Evolutionary conservation across 2,113 vertebrate species (phyloP).

Genomic region (Hiodon alosoides): DNA sequence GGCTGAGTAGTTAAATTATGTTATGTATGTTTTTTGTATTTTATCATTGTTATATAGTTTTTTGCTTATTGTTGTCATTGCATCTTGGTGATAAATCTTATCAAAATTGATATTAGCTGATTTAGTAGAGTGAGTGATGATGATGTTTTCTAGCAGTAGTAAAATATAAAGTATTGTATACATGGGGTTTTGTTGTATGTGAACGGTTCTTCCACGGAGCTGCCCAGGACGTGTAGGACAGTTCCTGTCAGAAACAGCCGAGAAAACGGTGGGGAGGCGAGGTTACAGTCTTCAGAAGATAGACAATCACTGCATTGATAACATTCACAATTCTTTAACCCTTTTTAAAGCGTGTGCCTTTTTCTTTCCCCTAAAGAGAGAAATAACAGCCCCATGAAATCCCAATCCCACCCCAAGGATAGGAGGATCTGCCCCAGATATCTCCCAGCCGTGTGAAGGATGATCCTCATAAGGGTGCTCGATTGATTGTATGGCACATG

Average conservation of each 20-base stretch:
- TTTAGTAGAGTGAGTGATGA: too few relatives aligned
- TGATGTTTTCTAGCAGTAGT: not conserved
- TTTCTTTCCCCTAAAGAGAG: not conserved
- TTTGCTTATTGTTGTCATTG: too few relatives aligned
- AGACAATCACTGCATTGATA: not conserved
- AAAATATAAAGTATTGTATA: not conserved
- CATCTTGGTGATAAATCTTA: too few relatives aligned
- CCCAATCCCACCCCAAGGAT: not conserved
- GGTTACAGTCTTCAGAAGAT: not conserved
- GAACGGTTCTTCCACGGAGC: not conserved
- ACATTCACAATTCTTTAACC: not conserved
- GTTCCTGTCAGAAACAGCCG: not conserved
- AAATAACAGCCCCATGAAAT: not conserved
- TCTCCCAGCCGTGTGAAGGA: not conserved
- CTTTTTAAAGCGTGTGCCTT: not conserved
- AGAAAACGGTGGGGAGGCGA: too few relatives aligned
- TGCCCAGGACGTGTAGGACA: not conserved
- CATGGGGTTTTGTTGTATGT: not conserved
- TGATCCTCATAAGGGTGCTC: conserved; percentile 26
- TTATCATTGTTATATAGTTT: too few relatives aligned
- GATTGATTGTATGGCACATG: conserved; percentile 17
- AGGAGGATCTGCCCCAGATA: conserved; percentile 10
- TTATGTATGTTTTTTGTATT: too few relatives aligned
- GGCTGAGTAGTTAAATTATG: too few relatives aligned
- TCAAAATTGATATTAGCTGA: too few relatives aligned